Evolutionary conservation across 2,797 vertebrate species (phyloP).

Genomic region (Pteronotus mesoamericanus): DNA sequence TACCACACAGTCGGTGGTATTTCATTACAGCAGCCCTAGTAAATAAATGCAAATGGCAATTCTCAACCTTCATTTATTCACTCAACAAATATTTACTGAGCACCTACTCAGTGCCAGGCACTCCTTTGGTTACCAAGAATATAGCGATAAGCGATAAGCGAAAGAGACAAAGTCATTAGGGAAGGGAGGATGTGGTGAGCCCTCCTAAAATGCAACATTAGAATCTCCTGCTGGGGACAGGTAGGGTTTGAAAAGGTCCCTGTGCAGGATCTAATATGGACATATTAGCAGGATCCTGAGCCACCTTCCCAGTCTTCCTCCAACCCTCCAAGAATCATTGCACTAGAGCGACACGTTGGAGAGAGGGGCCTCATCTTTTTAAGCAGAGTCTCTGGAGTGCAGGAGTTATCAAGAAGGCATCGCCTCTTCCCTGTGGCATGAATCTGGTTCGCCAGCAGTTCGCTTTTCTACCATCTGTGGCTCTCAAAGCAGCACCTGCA

Average conservation of each 20-base stretch:
- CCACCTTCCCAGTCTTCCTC: not conserved
- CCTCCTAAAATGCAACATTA: not conserved
- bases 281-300: too few species aligned
- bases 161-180: not conserved
- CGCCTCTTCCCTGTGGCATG: not conserved
- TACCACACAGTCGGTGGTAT: not conserved
- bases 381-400: not conserved
- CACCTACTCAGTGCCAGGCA: not conserved
- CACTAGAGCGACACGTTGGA: not conserved
- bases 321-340: not conserved
- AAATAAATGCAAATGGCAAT: not conserved
- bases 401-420: not conserved
- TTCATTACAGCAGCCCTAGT: not conserved
- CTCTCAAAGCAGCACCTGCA: not conserved
- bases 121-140: not conserved
- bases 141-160: not conserved
- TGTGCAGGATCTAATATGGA: not conserved
- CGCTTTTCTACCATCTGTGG: not conserved
- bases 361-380: not conserved
- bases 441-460: not conserved
- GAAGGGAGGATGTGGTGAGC: fast-evolving
- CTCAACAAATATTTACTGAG: not conserved
- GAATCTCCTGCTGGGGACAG: not conserved
- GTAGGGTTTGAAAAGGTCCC: not conserved
- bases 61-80: not conserved